These are phyloP conservation scores for Hemicordylus capensis DNA, from an alignment of 2,113 vertebrate species.

Conservation along the genomic window DNA sequence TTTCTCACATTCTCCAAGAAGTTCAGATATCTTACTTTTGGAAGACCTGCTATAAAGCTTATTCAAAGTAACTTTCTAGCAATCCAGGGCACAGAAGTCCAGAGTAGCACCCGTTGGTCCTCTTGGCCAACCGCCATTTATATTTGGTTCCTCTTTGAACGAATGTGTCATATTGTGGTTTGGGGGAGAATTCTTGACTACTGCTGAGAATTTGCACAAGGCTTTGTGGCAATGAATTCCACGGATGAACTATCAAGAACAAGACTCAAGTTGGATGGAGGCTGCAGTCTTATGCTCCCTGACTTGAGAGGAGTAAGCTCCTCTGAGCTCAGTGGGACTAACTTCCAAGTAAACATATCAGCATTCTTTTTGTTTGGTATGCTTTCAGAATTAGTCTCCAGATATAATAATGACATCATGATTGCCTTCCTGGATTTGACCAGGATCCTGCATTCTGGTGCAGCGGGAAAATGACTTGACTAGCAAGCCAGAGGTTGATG, in stretches of 20 bases:
- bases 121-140: neutral
- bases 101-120: too few relatives aligned
- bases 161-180: too few relatives aligned
- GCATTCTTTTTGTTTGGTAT: too few relatives aligned
- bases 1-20: neutral
- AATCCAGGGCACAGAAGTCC: neutral
- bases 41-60: neutral
- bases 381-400: too few relatives aligned
- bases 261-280: neutral
- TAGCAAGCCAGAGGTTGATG: too few relatives aligned
- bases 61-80: neutral
- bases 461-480: too few relatives aligned
- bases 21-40: neutral
- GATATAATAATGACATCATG: too few relatives aligned
- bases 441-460: too few relatives aligned
- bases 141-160: neutral
- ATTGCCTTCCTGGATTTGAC: too few relatives aligned
- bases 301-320: too few relatives aligned
- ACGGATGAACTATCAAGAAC: neutral
- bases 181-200: neutral
- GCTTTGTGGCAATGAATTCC: neutral
- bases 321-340: too few relatives aligned
- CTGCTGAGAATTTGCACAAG: neutral
- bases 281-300: neutral
- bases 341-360: neutral